A percentile compares a stretch with the other conserved stretches of the same genome.
Evolutionary conservation across 2,113 vertebrate genomes (phyloP).

Genomic region (Hydropotes inermis): DNA sequence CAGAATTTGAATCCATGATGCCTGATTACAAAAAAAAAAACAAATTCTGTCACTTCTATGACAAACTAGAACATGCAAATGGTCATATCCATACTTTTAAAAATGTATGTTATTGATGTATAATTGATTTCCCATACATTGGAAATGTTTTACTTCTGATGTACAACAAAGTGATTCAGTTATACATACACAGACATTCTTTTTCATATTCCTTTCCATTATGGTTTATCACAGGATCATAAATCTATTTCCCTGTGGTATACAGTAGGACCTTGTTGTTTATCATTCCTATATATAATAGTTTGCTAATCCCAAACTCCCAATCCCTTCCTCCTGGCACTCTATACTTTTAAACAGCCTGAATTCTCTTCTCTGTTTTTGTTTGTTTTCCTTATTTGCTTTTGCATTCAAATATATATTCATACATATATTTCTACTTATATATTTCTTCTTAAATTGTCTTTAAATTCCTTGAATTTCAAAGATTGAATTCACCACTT

Average conservation of each 20-base stretch:
- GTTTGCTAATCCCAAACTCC: neutral
- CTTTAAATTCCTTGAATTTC: constrained; percentile 1
- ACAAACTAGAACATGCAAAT: neutral
- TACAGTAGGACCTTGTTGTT: neutral
- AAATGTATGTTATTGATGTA: neutral
- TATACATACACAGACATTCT: neutral
- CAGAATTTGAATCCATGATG: neutral
- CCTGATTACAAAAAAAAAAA: neutral
- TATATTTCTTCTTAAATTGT: neutral
- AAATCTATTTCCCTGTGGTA: neutral
- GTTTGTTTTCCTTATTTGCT: neutral
- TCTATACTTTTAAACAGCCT: neutral
- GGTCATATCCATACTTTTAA: neutral
- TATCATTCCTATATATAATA: neutral
- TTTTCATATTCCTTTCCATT: neutral
- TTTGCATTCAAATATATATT: neutral
- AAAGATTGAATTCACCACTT: neutral
- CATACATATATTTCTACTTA: neutral
- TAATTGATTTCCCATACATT: neutral
- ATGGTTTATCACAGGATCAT: neutral
- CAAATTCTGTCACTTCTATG: neutral
- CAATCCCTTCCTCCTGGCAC: neutral
- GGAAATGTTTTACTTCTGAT: neutral
- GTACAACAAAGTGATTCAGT: neutral
- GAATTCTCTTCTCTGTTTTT: neutral